A percentile compares a stretch with the other conserved stretches of the same genome.
phyloP scores from a whole-genome alignment of 2,113 vertebrate genomes.

The Parus major region DNA sequence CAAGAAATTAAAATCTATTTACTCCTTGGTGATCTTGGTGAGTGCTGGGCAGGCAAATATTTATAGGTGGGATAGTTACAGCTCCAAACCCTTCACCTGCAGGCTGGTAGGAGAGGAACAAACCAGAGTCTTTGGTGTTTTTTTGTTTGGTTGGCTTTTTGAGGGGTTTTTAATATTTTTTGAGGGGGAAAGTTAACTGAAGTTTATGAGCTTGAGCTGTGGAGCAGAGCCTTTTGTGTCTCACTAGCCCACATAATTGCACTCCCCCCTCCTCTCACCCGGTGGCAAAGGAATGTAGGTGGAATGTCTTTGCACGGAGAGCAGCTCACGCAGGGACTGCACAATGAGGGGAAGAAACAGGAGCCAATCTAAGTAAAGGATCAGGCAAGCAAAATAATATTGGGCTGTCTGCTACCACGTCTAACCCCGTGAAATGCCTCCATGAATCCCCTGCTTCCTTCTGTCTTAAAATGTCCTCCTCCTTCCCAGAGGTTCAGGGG shows the following conservation, averaged over 20 bases:
- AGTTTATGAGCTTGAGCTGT: constrained; percentile 4
- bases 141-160: background rate
- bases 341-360: constrained; percentile 49
- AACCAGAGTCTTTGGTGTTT: background rate
- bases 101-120: background rate
- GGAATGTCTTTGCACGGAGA: constrained; percentile 55
- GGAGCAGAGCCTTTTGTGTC: constrained; percentile 23
- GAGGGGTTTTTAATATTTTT: background rate
- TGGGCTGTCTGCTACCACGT: constrained; percentile 45
- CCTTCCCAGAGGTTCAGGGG: constrained; percentile 25
- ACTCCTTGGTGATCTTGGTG: background rate
- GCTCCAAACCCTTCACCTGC: background rate
- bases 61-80: background rate
- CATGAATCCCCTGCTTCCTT: constrained; percentile 33
- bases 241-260: constrained; percentile 36
- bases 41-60: background rate
- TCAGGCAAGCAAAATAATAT: constrained; percentile 66
- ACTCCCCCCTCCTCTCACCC: constrained; percentile 3
- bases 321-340: constrained; percentile 45
- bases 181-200: background rate
- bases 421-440: constrained; percentile 29
- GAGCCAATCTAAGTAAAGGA: constrained; percentile 62
- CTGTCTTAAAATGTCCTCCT: constrained; percentile 39
- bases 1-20: background rate
- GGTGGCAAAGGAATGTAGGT: constrained; percentile 71